Evolutionary conservation across 2,797 vertebrate genomes (phyloP).

Genomic region (Sebastes vulpes): DNA sequence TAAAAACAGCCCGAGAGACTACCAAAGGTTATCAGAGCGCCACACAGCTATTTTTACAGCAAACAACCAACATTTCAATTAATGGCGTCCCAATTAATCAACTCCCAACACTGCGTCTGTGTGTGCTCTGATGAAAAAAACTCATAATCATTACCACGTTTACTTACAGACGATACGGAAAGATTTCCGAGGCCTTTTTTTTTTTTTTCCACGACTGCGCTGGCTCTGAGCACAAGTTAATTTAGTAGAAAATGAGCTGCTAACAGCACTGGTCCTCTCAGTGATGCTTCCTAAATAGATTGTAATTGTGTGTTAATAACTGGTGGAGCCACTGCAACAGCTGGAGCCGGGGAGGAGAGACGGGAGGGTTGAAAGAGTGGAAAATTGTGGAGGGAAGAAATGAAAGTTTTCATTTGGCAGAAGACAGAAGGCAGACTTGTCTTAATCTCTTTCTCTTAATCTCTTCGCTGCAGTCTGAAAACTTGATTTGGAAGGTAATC

Average conservation of each 20-base stretch:
- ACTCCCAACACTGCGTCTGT: background rate
- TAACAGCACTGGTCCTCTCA: slow-evolving; percentile 70
- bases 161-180: slow-evolving; percentile 54
- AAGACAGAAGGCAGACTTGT: background rate
- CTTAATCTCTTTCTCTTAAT: slow-evolving; percentile 26
- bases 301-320: slow-evolving; percentile 78
- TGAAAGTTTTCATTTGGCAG: slow-evolving; percentile 24
- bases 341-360: slow-evolving; percentile 28
- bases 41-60: slow-evolving; percentile 43
- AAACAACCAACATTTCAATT: slow-evolving; percentile 71
- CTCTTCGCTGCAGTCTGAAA: background rate
- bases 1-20: slow-evolving; percentile 62
- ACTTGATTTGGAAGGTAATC: slow-evolving; percentile 12
- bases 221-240: slow-evolving; percentile 69
- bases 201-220: slow-evolving; percentile 22
- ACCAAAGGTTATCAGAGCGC: slow-evolving; percentile 54
- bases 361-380: slow-evolving; percentile 1
- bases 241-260: slow-evolving; percentile 80
- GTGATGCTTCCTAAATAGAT: slow-evolving; percentile 77
- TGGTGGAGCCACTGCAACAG: slow-evolving; percentile 38
- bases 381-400: slow-evolving; percentile 25
- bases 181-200: slow-evolving; percentile 35
- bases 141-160: slow-evolving; percentile 50
- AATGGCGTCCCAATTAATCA: slow-evolving; percentile 59
- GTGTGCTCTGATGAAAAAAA: slow-evolving; percentile 25